These are phyloP conservation scores for Drosophila paulistorum DNA, from an alignment of 1,140 invertebrate genomes.

Conservation along the genomic window DNA sequence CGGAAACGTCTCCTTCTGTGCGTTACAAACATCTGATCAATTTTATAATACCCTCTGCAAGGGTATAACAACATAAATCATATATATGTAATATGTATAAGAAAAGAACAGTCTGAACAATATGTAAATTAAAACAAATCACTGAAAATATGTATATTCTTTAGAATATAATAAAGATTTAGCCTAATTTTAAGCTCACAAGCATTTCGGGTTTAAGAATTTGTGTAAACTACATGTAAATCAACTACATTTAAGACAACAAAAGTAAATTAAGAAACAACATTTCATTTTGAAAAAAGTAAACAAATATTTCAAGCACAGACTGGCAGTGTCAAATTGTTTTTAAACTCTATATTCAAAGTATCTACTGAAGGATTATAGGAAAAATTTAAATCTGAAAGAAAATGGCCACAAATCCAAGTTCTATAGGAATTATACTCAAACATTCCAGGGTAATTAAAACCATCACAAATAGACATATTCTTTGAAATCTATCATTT, in stretches of 20 bases:
- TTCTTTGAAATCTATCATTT: no score
- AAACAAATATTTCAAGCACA: neutral
- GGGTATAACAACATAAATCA: constrained; percentile 28
- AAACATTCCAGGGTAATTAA: no score
- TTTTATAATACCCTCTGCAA: no score
- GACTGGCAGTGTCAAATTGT: neutral
- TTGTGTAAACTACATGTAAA: constrained; percentile 4
- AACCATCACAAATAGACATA: no score
- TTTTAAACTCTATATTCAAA: no score
- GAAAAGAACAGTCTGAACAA: constrained; percentile 66
- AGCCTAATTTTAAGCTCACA: constrained; percentile 32
- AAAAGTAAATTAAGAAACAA: neutral
- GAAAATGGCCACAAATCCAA: no score
- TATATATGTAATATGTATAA: constrained; percentile 42
- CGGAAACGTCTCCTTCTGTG: no score
- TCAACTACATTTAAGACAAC: constrained; percentile 14
- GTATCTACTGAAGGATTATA: no score
- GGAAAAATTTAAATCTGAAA: no score
- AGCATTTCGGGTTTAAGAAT: constrained; percentile 49
- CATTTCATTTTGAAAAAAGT: neutral
- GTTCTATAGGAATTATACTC: no score
- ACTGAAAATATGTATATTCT: constrained; percentile 45
- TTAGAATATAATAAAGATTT: constrained; percentile 28
- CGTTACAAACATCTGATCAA: no score
- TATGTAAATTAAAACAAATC: constrained; percentile 46